These are phyloP conservation scores for Bombyx mori DNA, from an alignment of 1,140 invertebrate genomes.

Conservation along the genomic window DNA sequence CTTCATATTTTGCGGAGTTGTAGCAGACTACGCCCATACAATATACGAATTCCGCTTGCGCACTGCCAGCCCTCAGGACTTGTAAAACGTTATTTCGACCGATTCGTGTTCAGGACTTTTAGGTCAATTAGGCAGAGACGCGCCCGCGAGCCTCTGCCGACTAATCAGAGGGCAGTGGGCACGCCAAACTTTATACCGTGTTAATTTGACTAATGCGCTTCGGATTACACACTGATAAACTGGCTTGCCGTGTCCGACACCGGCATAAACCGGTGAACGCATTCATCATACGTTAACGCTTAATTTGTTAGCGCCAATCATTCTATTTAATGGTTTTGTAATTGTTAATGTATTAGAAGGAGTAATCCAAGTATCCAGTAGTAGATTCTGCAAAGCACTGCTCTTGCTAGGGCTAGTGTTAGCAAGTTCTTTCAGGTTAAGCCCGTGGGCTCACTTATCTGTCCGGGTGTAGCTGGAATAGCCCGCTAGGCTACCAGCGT, in stretches of 20 bases:
- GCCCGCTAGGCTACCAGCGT: no score
- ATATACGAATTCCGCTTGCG: no score
- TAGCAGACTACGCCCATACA: no score
- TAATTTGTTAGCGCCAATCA: slow-evolving; percentile 19
- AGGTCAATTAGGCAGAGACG: slow-evolving; percentile 66
- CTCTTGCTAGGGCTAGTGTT: no score
- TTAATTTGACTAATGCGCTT: slow-evolving; percentile 67
- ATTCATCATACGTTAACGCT: slow-evolving; percentile 26
- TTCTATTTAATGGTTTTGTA: no score
- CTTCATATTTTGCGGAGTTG: no score
- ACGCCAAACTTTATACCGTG: slow-evolving; percentile 62
- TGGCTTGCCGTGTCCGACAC: slow-evolving; percentile 22
- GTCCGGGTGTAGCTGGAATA: no score
- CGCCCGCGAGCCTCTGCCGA: slow-evolving; percentile 35
- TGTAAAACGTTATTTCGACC: slow-evolving; percentile 53
- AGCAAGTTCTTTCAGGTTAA: no score
- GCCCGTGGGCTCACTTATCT: no score
- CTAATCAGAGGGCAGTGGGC: slow-evolving; percentile 62
- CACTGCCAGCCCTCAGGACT: slow-evolving; percentile 37
- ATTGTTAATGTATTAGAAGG: no score
- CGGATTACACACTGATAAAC: slow-evolving; percentile 50
- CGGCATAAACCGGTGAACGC: slow-evolving; percentile 14
- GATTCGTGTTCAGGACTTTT: slow-evolving; percentile 67
- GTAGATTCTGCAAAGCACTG: no score
- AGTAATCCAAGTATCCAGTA: no score